Percentiles rank a stretch among this genome's conserved stretches.
Conservation (phyloP, 1,140 invertebrate species). For the Muscidifurax raptorellus region DNA sequence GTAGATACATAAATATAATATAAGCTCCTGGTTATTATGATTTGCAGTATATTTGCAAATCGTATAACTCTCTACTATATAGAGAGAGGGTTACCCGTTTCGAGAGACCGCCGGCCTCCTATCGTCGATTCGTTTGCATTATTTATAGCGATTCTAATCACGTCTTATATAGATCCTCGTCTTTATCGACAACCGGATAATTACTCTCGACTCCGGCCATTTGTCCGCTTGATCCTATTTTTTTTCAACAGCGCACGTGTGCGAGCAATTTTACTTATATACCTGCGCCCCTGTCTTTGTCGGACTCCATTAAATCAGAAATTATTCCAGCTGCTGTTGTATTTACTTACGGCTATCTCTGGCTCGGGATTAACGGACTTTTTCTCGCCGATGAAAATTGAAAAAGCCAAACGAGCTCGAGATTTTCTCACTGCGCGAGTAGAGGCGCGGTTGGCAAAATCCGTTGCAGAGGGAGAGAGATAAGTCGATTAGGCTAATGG, state of each 20-base stretch:
- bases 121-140: slow-evolving; percentile 7
- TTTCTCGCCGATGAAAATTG: background rate
- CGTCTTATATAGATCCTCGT: background rate
- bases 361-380: background rate
- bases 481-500: slow-evolving; percentile 47
- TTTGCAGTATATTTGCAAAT: slow-evolving; percentile 29
- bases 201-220: background rate
- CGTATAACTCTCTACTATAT: background rate
- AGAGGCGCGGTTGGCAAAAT: slow-evolving; percentile 28
- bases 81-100: background rate
- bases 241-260: background rate
- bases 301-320: background rate
- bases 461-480: background rate
- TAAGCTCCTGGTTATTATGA: slow-evolving; percentile 34
- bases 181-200: background rate
- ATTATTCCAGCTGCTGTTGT: background rate
- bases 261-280: background rate
- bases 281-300: background rate
- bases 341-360: background rate
- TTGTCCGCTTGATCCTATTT: background rate
- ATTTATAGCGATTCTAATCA: slow-evolving; percentile 4
- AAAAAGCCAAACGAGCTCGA: background rate
- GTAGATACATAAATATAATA: background rate
- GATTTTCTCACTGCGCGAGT: background rate
- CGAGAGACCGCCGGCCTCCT: background rate